Percentiles rank a stretch among this genome's conserved stretches.
phyloP scores from a whole-genome alignment of 2,797 vertebrate species.

The Coilia nasus region DNA sequence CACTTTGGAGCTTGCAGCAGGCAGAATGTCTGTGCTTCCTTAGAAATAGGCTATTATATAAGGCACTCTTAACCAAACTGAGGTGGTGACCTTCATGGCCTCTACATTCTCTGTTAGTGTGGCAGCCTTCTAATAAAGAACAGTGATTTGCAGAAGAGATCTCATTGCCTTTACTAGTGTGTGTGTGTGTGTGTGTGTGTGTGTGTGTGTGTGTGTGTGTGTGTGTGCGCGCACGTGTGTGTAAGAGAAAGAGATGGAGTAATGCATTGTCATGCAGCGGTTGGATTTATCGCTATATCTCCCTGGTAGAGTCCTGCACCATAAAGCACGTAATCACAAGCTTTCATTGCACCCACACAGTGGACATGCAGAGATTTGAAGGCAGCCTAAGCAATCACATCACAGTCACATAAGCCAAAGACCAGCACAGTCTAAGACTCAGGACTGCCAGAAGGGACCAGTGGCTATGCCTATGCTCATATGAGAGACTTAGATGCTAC shows the following conservation, averaged over 20 bases:
- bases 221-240: neutral
- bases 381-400: slow-evolving; percentile 31
- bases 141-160: neutral
- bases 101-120: neutral
- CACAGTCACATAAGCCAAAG: slow-evolving; percentile 2
- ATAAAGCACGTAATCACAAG: slow-evolving; percentile 41
- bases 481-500: neutral
- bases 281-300: slow-evolving; percentile 41
- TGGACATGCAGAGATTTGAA: neutral
- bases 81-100: neutral
- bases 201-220: neutral
- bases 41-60: neutral
- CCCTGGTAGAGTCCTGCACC: slow-evolving; percentile 26
- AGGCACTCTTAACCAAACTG: neutral
- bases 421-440: neutral
- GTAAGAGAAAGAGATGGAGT: slow-evolving; percentile 8
- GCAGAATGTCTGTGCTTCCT: neutral
- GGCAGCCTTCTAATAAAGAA: slow-evolving; percentile 8
- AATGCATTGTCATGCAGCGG: neutral
- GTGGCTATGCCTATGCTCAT: neutral
- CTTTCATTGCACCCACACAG: slow-evolving; percentile 17
- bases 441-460: neutral
- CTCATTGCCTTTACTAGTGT: slow-evolving; percentile 12
- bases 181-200: slow-evolving; percentile 41
- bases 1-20: neutral